Base-by-base conservation (phyloP, 2,888 invertebrate species). In the Eugnorisma glareosa region DNA sequence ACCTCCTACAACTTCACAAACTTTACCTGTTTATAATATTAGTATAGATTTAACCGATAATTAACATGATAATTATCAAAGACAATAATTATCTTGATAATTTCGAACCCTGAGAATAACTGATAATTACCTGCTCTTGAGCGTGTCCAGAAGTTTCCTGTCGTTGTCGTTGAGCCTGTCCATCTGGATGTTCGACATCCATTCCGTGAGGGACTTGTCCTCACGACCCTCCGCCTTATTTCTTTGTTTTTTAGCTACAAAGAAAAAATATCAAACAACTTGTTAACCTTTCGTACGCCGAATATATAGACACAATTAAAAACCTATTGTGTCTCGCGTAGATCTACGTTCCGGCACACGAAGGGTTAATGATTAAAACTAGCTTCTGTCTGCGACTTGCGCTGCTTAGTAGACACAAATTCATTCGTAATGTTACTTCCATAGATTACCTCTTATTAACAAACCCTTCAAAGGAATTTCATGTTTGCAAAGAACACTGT, bases 141-240 rank as follows among this genome's bases (percentile, higher is more conserved):
- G 92, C 59, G 95, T 96, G 82, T 97, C 97, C 11, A 97, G 89
- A 15, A 97, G 92, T 85, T 97, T 97, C 81, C 97, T 95, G 84
- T 97, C 97, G 69, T 94, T 97, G 7, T 97, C 97, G 75, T 96
- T 97, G 61, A 97, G 97, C 5, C 97, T 94, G 57, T 97, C 97
- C 84, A 96, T 93, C 57, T 97, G 96, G 72, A 95, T 92, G 8
- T 91, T 89, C 0, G 97, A 95, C 93, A 97, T 97, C 97, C 97
- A 97, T 78, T 97, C 97, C 1, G 96, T 94, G 35, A 97, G 88
- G 43, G 96, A 90, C 89, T 96, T 91, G 90, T 97, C 97, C 91
- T 97, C 97, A 0, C 85, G 94, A 79, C 96, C 95, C 18, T 95
- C 84, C 83, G 97, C 96, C 77, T 97, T 97, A n/a, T 94, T 93